Percentiles rank a stretch among this genome's conserved stretches.
Conservation (phyloP, 2,888 invertebrate genomes). For the Brassicogethes aeneus region DNA sequence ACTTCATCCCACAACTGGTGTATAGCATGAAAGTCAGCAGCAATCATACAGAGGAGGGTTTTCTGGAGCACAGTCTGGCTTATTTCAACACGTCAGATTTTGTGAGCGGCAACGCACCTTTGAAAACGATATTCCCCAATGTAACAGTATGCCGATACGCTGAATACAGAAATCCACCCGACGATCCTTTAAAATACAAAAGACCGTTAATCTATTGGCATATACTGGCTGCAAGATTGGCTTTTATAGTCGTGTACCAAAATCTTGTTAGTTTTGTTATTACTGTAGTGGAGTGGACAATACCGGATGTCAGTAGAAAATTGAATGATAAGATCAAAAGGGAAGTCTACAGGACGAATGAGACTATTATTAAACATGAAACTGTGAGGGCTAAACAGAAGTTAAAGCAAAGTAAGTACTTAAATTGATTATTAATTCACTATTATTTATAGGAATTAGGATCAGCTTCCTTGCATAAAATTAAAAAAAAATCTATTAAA, state of each 20-base stretch:
- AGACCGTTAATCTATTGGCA: slow-evolving; percentile 64
- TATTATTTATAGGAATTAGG: too few species aligned
- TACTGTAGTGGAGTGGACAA: slow-evolving; percentile 63
- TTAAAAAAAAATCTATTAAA: too few species aligned
- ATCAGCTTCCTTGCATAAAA: too few species aligned
- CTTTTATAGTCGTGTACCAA: slow-evolving; percentile 72
- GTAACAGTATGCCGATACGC: slow-evolving; percentile 51
- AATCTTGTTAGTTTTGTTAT: slow-evolving; percentile 67
- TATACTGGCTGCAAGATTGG: slow-evolving; percentile 60
- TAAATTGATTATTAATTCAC: background rate
- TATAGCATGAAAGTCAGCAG: slow-evolving; percentile 49
- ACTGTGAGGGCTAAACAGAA: slow-evolving; percentile 42
- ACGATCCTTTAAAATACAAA: slow-evolving; percentile 45
- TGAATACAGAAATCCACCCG: slow-evolving; percentile 58
- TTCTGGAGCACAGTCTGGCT: slow-evolving; percentile 60
- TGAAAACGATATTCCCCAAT: slow-evolving; percentile 24
- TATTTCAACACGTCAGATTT: slow-evolving; percentile 58
- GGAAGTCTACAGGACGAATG: slow-evolving; percentile 63
- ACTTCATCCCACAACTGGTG: slow-evolving; percentile 70
- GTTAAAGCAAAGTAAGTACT: slow-evolving; percentile 14
- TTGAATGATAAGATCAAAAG: slow-evolving; percentile 61
- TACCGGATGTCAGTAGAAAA: slow-evolving; percentile 66
- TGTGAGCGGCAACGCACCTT: slow-evolving; percentile 34
- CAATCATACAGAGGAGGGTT: slow-evolving; percentile 49
- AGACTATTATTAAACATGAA: slow-evolving; percentile 64